Base-by-base conservation (phyloP, 2,113 vertebrate genomes). In the Chrysochloris asiatica region DNA sequence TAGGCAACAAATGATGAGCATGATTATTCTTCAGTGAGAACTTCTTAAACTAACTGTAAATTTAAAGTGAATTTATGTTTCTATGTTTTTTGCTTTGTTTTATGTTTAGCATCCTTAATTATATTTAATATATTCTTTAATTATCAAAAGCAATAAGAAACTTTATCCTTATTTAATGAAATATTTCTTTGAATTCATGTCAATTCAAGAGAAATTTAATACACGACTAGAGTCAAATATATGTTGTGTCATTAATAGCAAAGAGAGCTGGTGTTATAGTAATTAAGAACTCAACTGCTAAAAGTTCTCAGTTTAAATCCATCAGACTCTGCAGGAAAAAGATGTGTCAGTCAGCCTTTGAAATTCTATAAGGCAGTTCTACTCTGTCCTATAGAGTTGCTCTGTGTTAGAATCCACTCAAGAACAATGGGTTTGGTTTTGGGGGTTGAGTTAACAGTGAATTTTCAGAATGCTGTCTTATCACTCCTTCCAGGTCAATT, bases 111-210 rank as follows among this genome's bases (percentile, higher is more conserved):
- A 19, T 17, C 16, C 71, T 13, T 11, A 22, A 1, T 50, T 52
- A 6, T 54, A 85, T 36, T 95, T 43, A 84, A 56, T 45, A 48
- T 92, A 83, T 54, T 94, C 96, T 92, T 52, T 82, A 83, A 93
- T 95, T 94, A 96, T 87, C 45, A 96, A 93, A 96, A 92, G 96
- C 26, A n/a, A 97, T 90, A 96, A n/a, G 33, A 71, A 91, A 50
- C 13, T 92, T 97, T 97, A 86, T 92, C 41, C 47, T 92, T 91
- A 73, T 93, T 90, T 61, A 93, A 80, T 75, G 88, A 88, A 77
- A 83, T 43, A 88, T 88, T 88, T 26, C 81, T 84, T 71, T 94
- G 33, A 93, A 95, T 96, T 96, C 96, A 85, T 86, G 71, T 78
- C 67, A 89, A n/a, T 94, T 71, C 10, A 92, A 72, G 78, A 80